Evolutionary conservation across 2,113 vertebrate genomes (phyloP), one percentile per base, ranked within the genome.

Genomic region (Hippolais icterina): DNA sequence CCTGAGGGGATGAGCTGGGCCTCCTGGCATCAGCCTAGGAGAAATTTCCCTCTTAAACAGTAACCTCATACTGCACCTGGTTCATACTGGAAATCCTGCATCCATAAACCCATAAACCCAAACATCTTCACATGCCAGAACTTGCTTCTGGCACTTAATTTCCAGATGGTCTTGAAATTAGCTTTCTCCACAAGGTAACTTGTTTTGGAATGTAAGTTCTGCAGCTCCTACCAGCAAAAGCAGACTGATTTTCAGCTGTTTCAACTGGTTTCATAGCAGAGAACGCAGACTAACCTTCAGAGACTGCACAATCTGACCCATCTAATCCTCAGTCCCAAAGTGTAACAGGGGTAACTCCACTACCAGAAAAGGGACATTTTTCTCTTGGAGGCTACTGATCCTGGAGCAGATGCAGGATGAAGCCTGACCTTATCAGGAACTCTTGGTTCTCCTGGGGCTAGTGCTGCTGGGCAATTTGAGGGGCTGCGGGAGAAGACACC

Each of bases 1-100:
- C 2, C 19, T n/a, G 76, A 33, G 25, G 8, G 21, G 10, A 57
- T 44, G 7, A 66, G 29, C 47, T n/a, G 60, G 20, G 37, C 22
- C 10, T 31, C 18, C 65, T 8, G 1, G 53, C n/a, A 87, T 46
- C 19, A 15, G 35, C 22, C 0, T 0, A 21, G 25, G 27, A 11
- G 29, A 57, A 70, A 74, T 6, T 15, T 22, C n/a, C 54, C 52
- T 77, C 44, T 37, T 65, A 35, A 77, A 24, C 20, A 87, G 12
- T 9, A 77, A 37, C 25, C 53, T 64, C 57, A 13, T 13, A n/a
- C 29, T 21, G 29, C 0, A 0, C 39, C n/a, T 7, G 0, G 29
- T 44, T 70, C 12, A 10, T 4, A 15, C 11, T 12, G 42, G 28
- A 61, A 86, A 79, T 69, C 3, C 37, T 1, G 10, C 31, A 27